Conservation (phyloP, 2,113 vertebrate genomes). For the Conger conger region DNA sequence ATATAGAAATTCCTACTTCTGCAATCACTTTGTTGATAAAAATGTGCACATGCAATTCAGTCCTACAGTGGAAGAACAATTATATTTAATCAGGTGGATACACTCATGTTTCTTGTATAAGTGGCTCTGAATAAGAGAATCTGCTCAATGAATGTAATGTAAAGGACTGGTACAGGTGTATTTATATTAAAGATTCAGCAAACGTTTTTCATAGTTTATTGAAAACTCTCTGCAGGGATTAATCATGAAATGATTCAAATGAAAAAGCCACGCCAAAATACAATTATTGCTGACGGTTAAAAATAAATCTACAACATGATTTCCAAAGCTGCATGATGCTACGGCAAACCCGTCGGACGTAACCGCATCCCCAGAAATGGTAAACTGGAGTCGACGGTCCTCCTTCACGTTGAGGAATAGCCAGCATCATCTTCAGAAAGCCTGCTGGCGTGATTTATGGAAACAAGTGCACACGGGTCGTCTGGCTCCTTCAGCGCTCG, state of each 20-base stretch:
- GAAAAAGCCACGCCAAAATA: neutral
- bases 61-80: neutral
- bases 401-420: neutral
- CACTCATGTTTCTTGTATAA: too few relatives aligned
- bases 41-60: neutral
- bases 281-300: neutral
- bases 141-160: neutral
- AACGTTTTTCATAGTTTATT: neutral
- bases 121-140: too few relatives aligned
- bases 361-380: neutral
- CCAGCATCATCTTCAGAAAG: neutral
- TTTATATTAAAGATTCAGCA: neutral
- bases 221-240: neutral
- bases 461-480: neutral
- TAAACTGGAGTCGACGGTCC: neutral
- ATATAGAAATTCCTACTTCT: neutral
- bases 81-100: neutral
- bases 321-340: neutral
- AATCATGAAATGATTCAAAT: too few relatives aligned
- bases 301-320: neutral
- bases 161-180: neutral
- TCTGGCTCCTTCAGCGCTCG: neutral
- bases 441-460: conserved; percentile 16
- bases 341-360: too few relatives aligned
- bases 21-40: neutral